Conservation (phyloP, 2,113 vertebrate species). For the Sterrhoptilus dennistouni region DNA sequence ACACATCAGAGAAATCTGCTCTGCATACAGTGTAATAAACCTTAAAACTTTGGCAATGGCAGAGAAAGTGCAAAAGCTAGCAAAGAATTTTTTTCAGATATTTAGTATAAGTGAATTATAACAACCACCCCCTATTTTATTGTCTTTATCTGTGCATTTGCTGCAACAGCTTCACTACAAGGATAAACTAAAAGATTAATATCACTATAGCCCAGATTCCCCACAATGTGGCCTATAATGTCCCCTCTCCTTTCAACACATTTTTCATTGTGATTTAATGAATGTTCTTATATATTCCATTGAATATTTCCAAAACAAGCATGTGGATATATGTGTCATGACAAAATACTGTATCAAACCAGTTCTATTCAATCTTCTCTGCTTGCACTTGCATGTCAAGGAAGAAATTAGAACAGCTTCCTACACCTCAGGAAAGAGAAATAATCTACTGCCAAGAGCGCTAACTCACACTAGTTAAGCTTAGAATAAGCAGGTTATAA, state of each 20-base stretch:
- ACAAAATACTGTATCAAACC: neutral
- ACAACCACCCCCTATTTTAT: neutral
- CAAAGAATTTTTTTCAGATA: neutral
- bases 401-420: neutral
- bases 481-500: neutral
- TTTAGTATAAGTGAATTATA: neutral
- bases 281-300: neutral
- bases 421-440: neutral
- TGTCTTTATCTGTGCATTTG: neutral
- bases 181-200: neutral
- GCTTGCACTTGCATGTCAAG: neutral
- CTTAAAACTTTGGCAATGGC: neutral
- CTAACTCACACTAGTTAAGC: neutral
- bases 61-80: neutral
- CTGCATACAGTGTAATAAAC: neutral
- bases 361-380: neutral
- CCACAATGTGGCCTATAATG: rapidly evolving
- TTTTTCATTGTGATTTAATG: neutral
- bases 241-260: neutral
- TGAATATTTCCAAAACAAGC: neutral
- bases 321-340: neutral
- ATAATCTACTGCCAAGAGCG: neutral
- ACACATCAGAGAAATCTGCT: neutral
- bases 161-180: neutral
- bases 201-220: neutral